Evolutionary conservation across 2,888 invertebrate species (phyloP).

Genomic region (Salpingus planirostris): DNA sequence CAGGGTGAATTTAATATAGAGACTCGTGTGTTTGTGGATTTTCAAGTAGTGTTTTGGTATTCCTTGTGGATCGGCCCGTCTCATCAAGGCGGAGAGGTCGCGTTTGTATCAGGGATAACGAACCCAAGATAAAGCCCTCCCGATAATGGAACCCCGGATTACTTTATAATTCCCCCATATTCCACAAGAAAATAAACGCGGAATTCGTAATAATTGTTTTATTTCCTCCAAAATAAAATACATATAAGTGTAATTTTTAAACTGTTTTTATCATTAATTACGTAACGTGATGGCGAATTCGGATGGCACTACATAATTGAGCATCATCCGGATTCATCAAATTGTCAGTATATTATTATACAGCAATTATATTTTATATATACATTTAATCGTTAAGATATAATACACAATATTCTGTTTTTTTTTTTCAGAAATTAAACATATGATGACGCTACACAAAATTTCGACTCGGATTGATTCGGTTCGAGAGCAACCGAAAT

Average conservation of each 20-base stretch:
- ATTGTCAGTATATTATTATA: constrained; percentile 9
- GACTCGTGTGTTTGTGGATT: constrained; percentile 40
- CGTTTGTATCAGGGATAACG: constrained; percentile 35
- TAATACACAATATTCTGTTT: too few species aligned
- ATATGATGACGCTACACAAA: too few species aligned
- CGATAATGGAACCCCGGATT: constrained; percentile 26
- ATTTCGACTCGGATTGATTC: too few species aligned
- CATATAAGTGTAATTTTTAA: constrained; percentile 34
- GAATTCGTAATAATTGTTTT: constrained; percentile 22
- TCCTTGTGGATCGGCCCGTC: constrained; percentile 36
- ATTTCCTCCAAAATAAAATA: constrained; percentile 37
- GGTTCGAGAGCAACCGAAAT: too few species aligned
- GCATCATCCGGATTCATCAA: too few species aligned
- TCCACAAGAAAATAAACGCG: neutral
- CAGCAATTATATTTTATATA: constrained; percentile 22
- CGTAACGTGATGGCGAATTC: too few species aligned
- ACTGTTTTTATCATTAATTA: too few species aligned
- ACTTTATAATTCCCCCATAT: constrained; percentile 22
- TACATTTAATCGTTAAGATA: constrained; percentile 22
- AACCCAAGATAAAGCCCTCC: constrained; percentile 25
- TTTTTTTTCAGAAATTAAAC: too few species aligned
- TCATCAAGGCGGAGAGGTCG: constrained; percentile 34
- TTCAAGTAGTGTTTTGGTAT: constrained; percentile 43
- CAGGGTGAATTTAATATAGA: constrained; percentile 41
- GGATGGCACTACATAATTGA: too few species aligned